Percentiles rank a stretch among this genome's conserved stretches.
phyloP scores from a whole-genome alignment of 2,888 invertebrate genomes.

The Griposia aprilina region DNA sequence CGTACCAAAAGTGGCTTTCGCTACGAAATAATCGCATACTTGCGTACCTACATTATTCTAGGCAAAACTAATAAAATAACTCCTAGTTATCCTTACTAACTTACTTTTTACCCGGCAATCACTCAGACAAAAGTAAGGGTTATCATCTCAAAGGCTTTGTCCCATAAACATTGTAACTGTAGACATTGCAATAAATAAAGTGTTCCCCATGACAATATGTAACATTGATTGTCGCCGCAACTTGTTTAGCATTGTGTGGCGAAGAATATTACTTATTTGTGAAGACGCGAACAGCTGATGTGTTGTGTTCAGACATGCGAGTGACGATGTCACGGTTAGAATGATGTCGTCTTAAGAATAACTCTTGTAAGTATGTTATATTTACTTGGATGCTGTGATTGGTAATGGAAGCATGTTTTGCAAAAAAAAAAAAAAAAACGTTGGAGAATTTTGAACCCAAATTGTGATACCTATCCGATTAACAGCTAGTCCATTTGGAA shows the following conservation, averaged over 20 bases:
- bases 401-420: not conserved
- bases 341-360: not conserved
- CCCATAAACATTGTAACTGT: not conserved
- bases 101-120: not conserved
- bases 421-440: not conserved
- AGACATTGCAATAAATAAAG: not conserved
- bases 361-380: not conserved
- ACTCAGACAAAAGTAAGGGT: not conserved
- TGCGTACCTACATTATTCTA: not conserved
- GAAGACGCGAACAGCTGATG: conserved; percentile 10
- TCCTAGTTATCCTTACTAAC: not conserved
- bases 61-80: not conserved
- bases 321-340: not conserved
- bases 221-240: conserved; percentile 39
- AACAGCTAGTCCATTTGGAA: not conserved
- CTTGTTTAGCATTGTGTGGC: conserved; percentile 43
- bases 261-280: conserved; percentile 31
- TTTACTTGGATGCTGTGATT: not conserved
- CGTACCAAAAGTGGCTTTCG: not conserved
- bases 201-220: conserved; percentile 9
- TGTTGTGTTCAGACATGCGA: conserved; percentile 1
- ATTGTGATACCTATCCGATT: too few relatives aligned
- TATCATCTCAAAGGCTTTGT: not conserved
- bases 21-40: not conserved
- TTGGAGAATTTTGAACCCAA: not conserved